Evolutionary conservation across 2,113 vertebrate species (phyloP).

Genomic region (Myotis brandtii): DNA sequence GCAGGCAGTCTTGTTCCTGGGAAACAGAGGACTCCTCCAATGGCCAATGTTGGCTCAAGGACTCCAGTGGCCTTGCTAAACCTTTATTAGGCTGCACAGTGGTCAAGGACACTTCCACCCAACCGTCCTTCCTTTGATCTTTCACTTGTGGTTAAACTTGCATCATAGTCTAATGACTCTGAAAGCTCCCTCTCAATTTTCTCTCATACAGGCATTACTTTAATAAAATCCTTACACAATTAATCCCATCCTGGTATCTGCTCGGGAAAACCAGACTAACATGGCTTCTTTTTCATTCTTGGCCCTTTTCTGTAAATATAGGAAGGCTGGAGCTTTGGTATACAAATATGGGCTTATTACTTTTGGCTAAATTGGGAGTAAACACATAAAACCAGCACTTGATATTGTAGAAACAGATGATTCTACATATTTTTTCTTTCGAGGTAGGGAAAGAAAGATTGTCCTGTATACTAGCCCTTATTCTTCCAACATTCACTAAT

Average conservation of each 20-base stretch:
- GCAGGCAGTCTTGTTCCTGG: not conserved
- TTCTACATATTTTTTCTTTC: not conserved
- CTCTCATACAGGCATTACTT: not conserved
- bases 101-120: not conserved
- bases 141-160: not conserved
- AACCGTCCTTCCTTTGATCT: not conserved
- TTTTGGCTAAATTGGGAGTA: not conserved
- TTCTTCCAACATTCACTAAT: not conserved
- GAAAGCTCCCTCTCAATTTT: not conserved
- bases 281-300: not conserved
- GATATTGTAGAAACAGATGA: not conserved
- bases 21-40: not conserved
- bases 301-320: not conserved
- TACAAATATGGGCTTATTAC: not conserved
- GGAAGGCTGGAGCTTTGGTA: not conserved
- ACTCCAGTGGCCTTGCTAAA: not conserved
- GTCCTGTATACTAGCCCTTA: not conserved
- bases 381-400: not conserved
- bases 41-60: not conserved
- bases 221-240: slow-evolving; percentile 34
- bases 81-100: not conserved
- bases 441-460: not conserved
- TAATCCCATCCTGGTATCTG: not conserved
- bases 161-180: not conserved
- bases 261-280: not conserved